phyloP scores from a whole-genome alignment of 2,113 vertebrate genomes.

The Heterochromis multidens region DNA sequence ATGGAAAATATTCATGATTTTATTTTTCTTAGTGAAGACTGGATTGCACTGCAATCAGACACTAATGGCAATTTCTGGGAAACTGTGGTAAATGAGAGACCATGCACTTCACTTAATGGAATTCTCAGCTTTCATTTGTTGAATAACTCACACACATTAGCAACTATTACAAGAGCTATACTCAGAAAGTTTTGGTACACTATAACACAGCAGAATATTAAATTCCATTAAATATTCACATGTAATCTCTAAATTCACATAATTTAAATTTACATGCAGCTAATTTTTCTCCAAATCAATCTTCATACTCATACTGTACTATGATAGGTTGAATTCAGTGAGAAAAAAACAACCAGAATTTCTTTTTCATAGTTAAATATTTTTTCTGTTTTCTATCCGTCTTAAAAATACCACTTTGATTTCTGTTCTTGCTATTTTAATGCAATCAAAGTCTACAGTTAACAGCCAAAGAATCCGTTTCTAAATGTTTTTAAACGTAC shows the following conservation, averaged over 20 bases:
- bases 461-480: neutral
- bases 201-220: neutral
- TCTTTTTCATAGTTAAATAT: neutral
- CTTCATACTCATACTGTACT: neutral
- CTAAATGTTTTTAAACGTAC: neutral
- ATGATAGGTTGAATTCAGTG: neutral
- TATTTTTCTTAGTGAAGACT: neutral
- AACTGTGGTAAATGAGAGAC: conserved; percentile 1
- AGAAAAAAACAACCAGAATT: neutral
- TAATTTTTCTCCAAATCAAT: neutral
- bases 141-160: neutral
- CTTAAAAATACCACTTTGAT: neutral
- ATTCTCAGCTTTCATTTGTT: conserved; percentile 8
- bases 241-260: neutral
- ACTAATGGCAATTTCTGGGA: conserved; percentile 11
- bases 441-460: neutral
- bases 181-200: neutral
- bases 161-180: neutral
- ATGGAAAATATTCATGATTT: conserved; percentile 10
- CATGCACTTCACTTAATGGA: neutral
- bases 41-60: neutral
- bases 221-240: neutral
- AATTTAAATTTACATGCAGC: too few species aligned
- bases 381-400: neutral
- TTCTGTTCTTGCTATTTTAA: neutral